Evolutionary conservation across 2,797 vertebrate species (phyloP).

Genomic region (Heliangelus exortis): DNA sequence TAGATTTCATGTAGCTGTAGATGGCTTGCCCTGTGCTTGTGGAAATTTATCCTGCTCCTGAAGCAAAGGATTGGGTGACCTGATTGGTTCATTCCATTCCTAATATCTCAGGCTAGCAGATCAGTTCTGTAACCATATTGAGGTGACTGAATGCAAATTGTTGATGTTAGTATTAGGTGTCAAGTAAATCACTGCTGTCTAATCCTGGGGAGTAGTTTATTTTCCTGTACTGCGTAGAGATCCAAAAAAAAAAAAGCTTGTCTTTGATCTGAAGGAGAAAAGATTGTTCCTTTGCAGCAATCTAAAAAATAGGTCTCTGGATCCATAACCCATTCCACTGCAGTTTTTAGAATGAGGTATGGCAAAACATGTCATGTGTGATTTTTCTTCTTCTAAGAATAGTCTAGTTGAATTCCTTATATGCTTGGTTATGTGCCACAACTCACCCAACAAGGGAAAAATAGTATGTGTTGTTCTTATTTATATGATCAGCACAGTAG

Average conservation of each 20-base stretch:
- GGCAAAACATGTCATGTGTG: constrained; percentile 15
- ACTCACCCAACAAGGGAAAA: not conserved
- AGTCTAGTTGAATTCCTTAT: not conserved
- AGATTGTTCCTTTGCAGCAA: constrained; percentile 4
- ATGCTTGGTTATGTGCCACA: not conserved
- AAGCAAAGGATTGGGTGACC: not conserved
- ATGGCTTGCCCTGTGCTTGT: not conserved
- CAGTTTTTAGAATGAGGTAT: not conserved
- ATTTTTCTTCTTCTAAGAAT: constrained; percentile 23
- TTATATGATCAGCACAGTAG: not conserved
- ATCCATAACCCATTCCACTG: not conserved
- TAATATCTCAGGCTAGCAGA: not conserved
- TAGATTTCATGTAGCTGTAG: not conserved
- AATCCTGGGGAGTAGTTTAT: not conserved
- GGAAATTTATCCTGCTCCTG: not conserved
- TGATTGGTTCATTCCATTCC: not conserved
- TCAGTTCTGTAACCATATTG: not conserved
- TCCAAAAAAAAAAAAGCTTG: not conserved
- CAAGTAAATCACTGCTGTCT: not conserved
- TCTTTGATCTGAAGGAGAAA: constrained; percentile 18
- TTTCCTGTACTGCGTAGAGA: not conserved
- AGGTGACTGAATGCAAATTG: not conserved
- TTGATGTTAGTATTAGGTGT: not conserved
- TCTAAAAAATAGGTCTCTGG: not conserved
- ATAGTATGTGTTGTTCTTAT: not conserved